These are phyloP conservation scores for Argyresthia goedartella DNA, from an alignment of 2,888 invertebrate genomes.

Conservation along the genomic window DNA sequence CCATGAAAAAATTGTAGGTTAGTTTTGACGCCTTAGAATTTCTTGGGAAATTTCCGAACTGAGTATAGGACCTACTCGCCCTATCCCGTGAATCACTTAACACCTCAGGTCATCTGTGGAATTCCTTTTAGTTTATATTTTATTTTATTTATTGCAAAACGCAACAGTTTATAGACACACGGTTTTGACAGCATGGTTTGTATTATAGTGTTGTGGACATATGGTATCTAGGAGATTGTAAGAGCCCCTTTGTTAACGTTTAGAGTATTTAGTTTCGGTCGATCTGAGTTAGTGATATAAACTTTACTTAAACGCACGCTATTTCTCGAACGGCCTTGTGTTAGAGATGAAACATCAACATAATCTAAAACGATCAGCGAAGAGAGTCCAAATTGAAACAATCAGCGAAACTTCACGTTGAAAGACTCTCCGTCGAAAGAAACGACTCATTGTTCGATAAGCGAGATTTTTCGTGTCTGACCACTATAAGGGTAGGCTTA, in stretches of 20 bases:
- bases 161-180: too few species aligned
- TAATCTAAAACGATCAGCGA: neutral
- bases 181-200: too few species aligned
- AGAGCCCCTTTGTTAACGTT: neutral
- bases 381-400: slow-evolving; percentile 1
- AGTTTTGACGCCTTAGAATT: too few species aligned
- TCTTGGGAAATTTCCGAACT: too few species aligned
- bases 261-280: neutral
- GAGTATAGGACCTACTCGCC: too few species aligned
- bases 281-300: neutral
- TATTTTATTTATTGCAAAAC: too few species aligned
- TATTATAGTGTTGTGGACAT: too few species aligned
- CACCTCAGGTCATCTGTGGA: too few species aligned
- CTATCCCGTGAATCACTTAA: too few species aligned
- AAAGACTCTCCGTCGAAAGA: neutral
- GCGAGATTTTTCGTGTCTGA: slow-evolving; percentile 1
- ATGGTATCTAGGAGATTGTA: neutral
- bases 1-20: too few species aligned
- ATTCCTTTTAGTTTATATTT: too few species aligned
- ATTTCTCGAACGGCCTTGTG: neutral
- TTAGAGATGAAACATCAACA: too few species aligned
- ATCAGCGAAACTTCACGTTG: slow-evolving; percentile 1
- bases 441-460: neutral
- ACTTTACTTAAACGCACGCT: neutral
- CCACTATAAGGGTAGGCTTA: neutral